Percentiles rank a stretch among this genome's conserved stretches.
phyloP scores from a whole-genome alignment of 2,888 invertebrate species.

The Pachymerium ferrugineum region DNA sequence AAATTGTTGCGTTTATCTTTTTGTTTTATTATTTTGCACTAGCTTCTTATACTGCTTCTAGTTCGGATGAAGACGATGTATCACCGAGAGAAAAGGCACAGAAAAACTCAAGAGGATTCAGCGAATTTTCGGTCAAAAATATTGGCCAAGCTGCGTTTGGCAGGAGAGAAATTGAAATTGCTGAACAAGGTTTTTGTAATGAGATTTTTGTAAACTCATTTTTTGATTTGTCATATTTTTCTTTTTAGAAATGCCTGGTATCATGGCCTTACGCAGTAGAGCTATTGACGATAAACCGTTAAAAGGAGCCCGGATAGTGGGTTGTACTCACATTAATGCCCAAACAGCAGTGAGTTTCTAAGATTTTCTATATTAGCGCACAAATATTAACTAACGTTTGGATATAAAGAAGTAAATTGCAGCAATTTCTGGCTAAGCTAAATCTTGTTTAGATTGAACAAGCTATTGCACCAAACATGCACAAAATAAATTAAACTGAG shows the following conservation, averaged over 20 bases:
- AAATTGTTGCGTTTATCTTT: constrained; percentile 32
- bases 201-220: constrained; percentile 11
- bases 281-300: constrained; percentile 91
- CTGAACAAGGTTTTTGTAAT: constrained; percentile 70
- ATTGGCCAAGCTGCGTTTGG: constrained; percentile 91
- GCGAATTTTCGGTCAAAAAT: constrained; percentile 91
- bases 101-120: constrained; percentile 67
- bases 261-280: constrained; percentile 86
- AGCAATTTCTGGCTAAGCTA: no score
- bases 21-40: constrained; percentile 38
- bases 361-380: neutral
- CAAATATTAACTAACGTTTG: neutral
- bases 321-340: constrained; percentile 97
- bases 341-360: constrained; percentile 72
- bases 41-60: constrained; percentile 70
- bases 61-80: constrained; percentile 83
- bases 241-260: constrained; percentile 87
- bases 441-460: no score
- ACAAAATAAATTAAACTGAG: no score
- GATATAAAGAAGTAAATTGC: no score
- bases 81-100: constrained; percentile 79
- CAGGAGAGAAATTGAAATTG: constrained; percentile 92
- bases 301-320: constrained; percentile 91
- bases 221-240: neutral
- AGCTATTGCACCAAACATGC: no score